These are phyloP conservation scores for Rhombomys opimus DNA, from an alignment of 2,113 vertebrate genomes.

Conservation along the genomic window DNA sequence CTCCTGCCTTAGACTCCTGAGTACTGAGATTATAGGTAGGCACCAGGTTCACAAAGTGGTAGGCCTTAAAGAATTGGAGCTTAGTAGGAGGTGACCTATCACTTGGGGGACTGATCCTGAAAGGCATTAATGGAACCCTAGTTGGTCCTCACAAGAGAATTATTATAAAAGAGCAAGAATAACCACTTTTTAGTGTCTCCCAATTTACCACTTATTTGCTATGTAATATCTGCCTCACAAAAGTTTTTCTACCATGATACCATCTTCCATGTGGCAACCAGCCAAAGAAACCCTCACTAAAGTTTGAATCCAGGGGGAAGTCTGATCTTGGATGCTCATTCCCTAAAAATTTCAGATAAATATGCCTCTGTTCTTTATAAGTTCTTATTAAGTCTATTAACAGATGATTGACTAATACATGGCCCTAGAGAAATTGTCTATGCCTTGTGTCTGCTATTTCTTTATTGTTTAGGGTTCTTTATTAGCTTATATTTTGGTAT, in stretches of 20 bases:
- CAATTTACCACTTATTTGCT: not conserved
- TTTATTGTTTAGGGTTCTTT: not conserved
- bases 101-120: not conserved
- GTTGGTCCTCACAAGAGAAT: not conserved
- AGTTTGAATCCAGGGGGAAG: not conserved
- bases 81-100: not conserved
- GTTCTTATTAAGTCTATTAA: not conserved
- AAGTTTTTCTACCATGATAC: not conserved
- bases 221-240: not conserved
- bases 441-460: not conserved
- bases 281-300: not conserved
- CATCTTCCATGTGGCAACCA: not conserved
- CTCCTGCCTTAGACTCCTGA: too few species aligned
- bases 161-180: not conserved
- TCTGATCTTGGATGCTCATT: not conserved
- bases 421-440: not conserved
- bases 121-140: not conserved
- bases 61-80: not conserved
- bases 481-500: not conserved
- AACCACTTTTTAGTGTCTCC: not conserved
- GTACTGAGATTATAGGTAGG: not conserved
- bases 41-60: not conserved
- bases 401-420: not conserved
- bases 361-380: not conserved
- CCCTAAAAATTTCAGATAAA: not conserved